A percentile compares a stretch with the other conserved stretches of the same genome.
Conservation (phyloP, 2,888 invertebrate genomes). For the Nemapogon koenigi region DNA sequence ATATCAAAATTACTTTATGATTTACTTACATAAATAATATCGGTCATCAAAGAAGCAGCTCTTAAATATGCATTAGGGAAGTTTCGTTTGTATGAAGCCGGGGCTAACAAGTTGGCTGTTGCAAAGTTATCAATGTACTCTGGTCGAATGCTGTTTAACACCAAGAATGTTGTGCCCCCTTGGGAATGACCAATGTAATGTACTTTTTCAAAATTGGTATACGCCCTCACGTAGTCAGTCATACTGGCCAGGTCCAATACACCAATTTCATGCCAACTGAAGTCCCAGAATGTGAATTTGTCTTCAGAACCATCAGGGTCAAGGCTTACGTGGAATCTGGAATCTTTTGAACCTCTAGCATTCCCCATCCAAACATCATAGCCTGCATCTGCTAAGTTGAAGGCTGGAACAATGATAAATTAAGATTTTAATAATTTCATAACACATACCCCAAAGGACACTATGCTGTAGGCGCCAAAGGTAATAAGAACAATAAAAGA, state of each 20-base stretch:
- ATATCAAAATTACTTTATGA: no score
- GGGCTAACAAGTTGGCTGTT: slow-evolving; percentile 40
- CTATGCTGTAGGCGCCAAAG: no score
- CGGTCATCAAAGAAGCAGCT: slow-evolving; percentile 20
- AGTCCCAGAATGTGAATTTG: slow-evolving; percentile 36
- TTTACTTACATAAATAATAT: slow-evolving; percentile 39
- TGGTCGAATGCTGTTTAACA: slow-evolving; percentile 30
- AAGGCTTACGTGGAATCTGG: slow-evolving; percentile 57
- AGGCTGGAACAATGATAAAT: slow-evolving; percentile 55
- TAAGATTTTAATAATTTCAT: background rate
- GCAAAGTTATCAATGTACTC: slow-evolving; percentile 37
- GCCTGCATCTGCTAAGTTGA: slow-evolving; percentile 69
- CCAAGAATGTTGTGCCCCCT: slow-evolving; percentile 40
- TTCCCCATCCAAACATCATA: slow-evolving; percentile 87
- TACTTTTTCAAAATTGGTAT: slow-evolving; percentile 28
- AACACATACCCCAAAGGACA: no score
- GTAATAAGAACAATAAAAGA: no score
- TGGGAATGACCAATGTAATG: slow-evolving; percentile 52
- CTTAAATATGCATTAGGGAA: slow-evolving; percentile 26
- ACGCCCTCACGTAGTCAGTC: slow-evolving; percentile 34
- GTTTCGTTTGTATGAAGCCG: slow-evolving; percentile 32
- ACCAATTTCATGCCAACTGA: slow-evolving; percentile 44
- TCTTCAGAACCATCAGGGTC: slow-evolving; percentile 28
- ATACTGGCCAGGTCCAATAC: slow-evolving; percentile 35
- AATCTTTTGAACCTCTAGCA: slow-evolving; percentile 77